phyloP scores from a whole-genome alignment of 1,140 invertebrate species.

The Dolichoris vasculosae region DNA sequence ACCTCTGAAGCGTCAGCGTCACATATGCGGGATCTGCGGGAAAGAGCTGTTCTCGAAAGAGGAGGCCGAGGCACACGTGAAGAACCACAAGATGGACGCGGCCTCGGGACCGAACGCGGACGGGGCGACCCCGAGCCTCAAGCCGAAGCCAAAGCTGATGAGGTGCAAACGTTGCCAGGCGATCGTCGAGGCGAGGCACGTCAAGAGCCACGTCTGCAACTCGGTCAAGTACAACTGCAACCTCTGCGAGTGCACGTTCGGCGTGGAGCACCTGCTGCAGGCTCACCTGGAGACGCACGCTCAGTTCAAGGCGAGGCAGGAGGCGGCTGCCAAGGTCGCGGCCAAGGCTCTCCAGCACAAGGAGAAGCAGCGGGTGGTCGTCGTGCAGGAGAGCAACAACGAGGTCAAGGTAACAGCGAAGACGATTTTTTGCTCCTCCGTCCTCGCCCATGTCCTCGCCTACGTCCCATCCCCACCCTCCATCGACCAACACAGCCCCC shows the following conservation, averaged over 20 bases:
- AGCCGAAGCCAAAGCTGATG: slow-evolving; percentile 60
- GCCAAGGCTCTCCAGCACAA: not conserved
- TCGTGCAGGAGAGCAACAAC: slow-evolving; percentile 9
- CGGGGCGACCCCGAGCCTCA: not conserved
- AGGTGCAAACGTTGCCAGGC: slow-evolving; percentile 70
- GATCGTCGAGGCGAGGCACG: slow-evolving; percentile 67
- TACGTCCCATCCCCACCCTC: too few relatives aligned
- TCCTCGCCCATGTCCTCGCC: too few relatives aligned
- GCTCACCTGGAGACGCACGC: slow-evolving; percentile 36
- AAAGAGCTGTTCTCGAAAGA: slow-evolving; percentile 58
- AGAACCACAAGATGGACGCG: slow-evolving; percentile 57
- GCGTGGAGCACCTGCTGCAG: slow-evolving; percentile 33
- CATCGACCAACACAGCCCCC: too few relatives aligned
- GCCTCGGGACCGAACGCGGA: too few relatives aligned
- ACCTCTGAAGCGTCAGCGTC: slow-evolving; percentile 52
- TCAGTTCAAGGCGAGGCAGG: not conserved
- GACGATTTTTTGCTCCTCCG: too few relatives aligned
- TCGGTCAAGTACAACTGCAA: slow-evolving; percentile 50
- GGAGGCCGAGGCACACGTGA: slow-evolving; percentile 64
- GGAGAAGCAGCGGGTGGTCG: not conserved
- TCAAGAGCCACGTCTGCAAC: slow-evolving; percentile 66
- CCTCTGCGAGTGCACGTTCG: slow-evolving; percentile 46
- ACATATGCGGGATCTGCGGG: slow-evolving; percentile 66
- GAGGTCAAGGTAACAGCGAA: not conserved
- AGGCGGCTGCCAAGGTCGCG: not conserved